phyloP scores from a whole-genome alignment of 2,797 vertebrate genomes.

The Fratercula arctica region DNA sequence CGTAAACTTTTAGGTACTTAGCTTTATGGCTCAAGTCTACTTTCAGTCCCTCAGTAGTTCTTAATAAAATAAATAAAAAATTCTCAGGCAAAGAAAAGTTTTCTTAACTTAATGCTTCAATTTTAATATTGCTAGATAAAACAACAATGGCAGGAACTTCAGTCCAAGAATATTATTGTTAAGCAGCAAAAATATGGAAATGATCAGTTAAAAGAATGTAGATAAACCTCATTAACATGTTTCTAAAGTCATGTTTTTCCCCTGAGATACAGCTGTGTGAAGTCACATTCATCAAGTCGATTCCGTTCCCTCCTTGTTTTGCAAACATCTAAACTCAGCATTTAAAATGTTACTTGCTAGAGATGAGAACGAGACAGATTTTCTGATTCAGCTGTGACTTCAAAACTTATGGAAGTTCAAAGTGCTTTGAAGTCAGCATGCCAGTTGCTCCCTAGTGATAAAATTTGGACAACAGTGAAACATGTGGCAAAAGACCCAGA shows the following conservation, averaged over 20 bases:
- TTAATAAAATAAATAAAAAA: conserved; percentile 32
- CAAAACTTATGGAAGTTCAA: not conserved
- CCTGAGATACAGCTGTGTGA: not conserved
- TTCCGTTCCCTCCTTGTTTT: not conserved
- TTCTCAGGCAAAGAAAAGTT: not conserved
- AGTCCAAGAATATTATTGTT: not conserved
- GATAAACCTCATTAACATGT: not conserved
- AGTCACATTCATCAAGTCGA: not conserved
- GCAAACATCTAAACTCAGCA: not conserved
- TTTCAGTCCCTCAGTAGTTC: not conserved
- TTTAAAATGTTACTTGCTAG: not conserved
- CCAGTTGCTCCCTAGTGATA: not conserved
- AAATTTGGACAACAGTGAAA: not conserved
- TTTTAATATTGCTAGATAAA: not conserved
- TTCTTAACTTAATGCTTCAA: not conserved
- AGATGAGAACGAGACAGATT: not conserved
- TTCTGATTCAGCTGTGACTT: not conserved
- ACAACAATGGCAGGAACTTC: not conserved
- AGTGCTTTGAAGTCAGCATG: not conserved
- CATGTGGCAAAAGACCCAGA: not conserved
- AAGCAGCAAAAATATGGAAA: conserved; percentile 27
- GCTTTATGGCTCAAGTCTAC: not conserved
- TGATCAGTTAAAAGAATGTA: not conserved
- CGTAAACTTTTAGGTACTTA: not conserved
- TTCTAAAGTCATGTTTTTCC: not conserved